These are phyloP conservation scores for Drosophila ogumai DNA, from an alignment of 1,140 invertebrate species.

Conservation along the genomic window DNA sequence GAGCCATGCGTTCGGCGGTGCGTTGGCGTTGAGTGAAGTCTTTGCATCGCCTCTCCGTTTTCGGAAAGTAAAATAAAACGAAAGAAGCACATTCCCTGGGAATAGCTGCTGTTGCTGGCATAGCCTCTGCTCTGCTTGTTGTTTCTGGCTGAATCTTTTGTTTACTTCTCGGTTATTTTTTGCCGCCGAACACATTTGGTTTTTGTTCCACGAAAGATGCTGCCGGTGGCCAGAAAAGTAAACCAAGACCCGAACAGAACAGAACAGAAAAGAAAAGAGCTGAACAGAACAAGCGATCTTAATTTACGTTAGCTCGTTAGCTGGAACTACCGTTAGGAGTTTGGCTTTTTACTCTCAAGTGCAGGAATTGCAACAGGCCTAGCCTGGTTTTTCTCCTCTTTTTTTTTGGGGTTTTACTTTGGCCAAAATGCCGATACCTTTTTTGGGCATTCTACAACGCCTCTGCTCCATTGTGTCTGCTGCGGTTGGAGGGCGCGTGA, in stretches of 20 bases:
- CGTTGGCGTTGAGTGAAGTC: constrained; percentile 77
- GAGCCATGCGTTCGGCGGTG: constrained; percentile 29
- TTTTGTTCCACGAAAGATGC: constrained; percentile 64
- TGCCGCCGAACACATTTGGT: constrained; percentile 55
- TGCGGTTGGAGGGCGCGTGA: constrained; percentile 71
- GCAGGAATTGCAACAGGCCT: constrained; percentile 39
- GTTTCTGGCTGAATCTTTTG: constrained; percentile 59
- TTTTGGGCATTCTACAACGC: constrained; percentile 80
- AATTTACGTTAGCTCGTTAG: constrained; percentile 83
- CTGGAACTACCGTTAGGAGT: constrained; percentile 76
- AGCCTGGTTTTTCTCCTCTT: constrained; percentile 20
- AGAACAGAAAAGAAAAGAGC: background rate
- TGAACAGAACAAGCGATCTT: constrained; percentile 76
- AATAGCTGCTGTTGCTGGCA: constrained; percentile 24
- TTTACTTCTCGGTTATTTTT: constrained; percentile 55
- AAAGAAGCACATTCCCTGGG: constrained; percentile 49
- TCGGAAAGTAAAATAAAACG: constrained; percentile 72
- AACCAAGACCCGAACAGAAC: constrained; percentile 7
- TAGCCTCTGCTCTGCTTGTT: constrained; percentile 24
- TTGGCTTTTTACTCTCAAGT: constrained; percentile 53
- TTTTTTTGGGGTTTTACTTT: constrained; percentile 5
- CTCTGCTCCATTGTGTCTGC: constrained; percentile 69
- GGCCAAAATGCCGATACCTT: constrained; percentile 63
- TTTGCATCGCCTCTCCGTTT: constrained; percentile 56
- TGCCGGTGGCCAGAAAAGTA: constrained; percentile 37